Conservation (phyloP, 1,140 invertebrate species). For the Drosophila asahinai region DNA sequence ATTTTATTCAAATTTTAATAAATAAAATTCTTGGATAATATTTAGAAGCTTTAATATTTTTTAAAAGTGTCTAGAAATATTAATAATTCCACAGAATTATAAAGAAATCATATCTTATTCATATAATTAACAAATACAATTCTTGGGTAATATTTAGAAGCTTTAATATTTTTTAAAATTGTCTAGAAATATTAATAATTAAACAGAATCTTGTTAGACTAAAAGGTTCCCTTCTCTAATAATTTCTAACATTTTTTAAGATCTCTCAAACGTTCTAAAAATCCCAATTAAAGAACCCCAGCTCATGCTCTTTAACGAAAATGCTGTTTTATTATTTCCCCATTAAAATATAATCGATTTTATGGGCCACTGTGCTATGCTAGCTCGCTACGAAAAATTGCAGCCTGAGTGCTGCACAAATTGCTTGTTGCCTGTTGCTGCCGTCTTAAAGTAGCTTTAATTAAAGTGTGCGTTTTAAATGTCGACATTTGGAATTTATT, state of each 20-base stretch:
- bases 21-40: not conserved
- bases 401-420: slow-evolving; percentile 42
- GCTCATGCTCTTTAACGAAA: not conserved
- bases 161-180: too few species aligned
- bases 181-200: too few species aligned
- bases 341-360: slow-evolving; percentile 15
- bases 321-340: not conserved
- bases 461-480: slow-evolving; percentile 79
- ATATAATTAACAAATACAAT: too few species aligned
- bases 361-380: slow-evolving; percentile 21
- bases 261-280: not conserved
- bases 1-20: too few species aligned
- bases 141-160: too few species aligned
- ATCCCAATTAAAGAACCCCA: not conserved
- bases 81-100: too few species aligned
- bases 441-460: slow-evolving; percentile 63
- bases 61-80: too few species aligned
- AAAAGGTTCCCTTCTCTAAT: too few species aligned
- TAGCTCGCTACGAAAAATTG: slow-evolving; percentile 19
- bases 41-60: not conserved
- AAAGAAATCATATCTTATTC: too few species aligned
- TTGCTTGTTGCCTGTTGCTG: slow-evolving; percentile 33
- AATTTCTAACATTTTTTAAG: not conserved
- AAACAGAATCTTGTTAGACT: not conserved
- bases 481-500: slow-evolving; percentile 73